phyloP scores from a whole-genome alignment of 2,888 invertebrate genomes.

The Lathronympha strigana region DNA sequence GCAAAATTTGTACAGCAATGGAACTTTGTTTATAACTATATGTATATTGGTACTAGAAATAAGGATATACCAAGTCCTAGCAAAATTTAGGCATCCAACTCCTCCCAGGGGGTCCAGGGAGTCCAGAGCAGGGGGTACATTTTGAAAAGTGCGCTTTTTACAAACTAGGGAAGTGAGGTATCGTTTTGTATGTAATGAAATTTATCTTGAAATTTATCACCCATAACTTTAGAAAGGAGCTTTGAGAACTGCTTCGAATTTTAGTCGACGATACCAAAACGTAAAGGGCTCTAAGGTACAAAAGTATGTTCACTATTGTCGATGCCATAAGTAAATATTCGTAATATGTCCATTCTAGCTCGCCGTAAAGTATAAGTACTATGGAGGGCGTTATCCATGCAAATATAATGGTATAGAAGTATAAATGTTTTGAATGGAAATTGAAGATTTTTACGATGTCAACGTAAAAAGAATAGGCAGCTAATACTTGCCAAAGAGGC shows the following conservation, averaged over 20 bases:
- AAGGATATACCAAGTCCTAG: too few species aligned
- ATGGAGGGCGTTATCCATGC: constrained; percentile 4
- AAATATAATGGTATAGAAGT: constrained; percentile 9
- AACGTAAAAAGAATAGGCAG: constrained; percentile 25
- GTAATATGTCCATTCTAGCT: not conserved
- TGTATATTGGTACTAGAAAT: too few species aligned
- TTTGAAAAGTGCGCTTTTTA: too few species aligned
- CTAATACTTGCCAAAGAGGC: constrained; percentile 17
- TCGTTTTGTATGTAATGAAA: too few species aligned
- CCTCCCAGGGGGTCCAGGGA: too few species aligned
- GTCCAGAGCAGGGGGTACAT: too few species aligned
- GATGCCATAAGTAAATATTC: not conserved
- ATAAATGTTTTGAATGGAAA: not conserved
- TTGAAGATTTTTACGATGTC: constrained; percentile 29
- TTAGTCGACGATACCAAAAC: constrained; percentile 8
- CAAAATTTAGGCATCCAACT: too few species aligned
- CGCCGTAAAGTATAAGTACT: not conserved
- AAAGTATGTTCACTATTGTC: constrained; percentile 4
- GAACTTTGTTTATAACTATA: too few species aligned
- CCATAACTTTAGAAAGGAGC: too few species aligned
- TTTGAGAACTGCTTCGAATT: constrained; percentile 14
- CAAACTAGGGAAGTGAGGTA: too few species aligned
- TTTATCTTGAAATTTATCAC: too few species aligned
- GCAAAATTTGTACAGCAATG: too few species aligned
- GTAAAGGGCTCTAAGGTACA: constrained; percentile 22